Evolutionary conservation across 1,140 invertebrate genomes (phyloP), one percentile per base, ranked within the genome.

Genomic region (Schmidtea mediterranea): DNA sequence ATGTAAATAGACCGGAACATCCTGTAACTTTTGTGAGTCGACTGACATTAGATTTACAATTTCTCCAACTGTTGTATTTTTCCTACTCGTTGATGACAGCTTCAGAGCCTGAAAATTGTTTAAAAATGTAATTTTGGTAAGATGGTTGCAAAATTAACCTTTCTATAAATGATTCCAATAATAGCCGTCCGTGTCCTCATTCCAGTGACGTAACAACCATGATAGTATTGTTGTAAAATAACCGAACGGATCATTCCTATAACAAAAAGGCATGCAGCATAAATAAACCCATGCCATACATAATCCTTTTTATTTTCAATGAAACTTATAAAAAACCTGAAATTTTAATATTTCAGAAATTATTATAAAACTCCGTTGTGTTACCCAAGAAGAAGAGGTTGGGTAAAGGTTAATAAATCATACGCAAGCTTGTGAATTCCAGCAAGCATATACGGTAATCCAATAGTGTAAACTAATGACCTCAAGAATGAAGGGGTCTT

Each of bases 81-180:
- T 48, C 9, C 46, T 2, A n/a, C 26, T 32, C 5, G 26, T 32
- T 32, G 26, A 32, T 32, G 26, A 32, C 3, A 32, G 26, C 10
- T 32, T 32, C 10, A 32, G 10, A 3, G 26, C 26, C 26, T 32
- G 26, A 10, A 32, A 32, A n/a, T n/a, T n/a, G n/a, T n/a, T n/a
- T n/a, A n/a, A n/a, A n/a, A 19, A 23, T 41, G 10, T 41, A 19
- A 19, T 41, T 5, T 19, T 19, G 12, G 18, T 5, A 5, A 41
- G 40, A 19, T 41, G 12, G 40, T 19, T 5, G 22, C 18, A 10
- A 19, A 12, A 23, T 6, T 6, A 5, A 75, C 73, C 62, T 95
- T 97, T 57, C 77, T 73, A 62, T 95, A 97, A 53, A 97, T 81
- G 45, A 84, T 75, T 53, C 82, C 80, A 5, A 87, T 84, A 18